A percentile compares a stretch with the other conserved stretches of the same genome.
These are phyloP conservation scores for Phrixothrix hirtus DNA, from an alignment of 2,888 invertebrate species.

Conservation along the genomic window DNA sequence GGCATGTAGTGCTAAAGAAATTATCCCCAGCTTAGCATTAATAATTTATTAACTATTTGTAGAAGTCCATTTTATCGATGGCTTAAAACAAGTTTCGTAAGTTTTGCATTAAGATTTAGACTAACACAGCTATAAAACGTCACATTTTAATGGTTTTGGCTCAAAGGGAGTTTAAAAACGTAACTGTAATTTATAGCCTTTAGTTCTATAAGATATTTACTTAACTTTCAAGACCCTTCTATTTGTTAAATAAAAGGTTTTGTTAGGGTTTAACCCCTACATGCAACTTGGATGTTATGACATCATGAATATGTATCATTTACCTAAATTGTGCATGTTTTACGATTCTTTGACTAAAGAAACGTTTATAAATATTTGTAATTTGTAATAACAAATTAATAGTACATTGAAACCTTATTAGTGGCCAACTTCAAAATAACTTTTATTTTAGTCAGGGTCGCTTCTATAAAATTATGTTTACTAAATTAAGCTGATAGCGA, in stretches of 20 bases:
- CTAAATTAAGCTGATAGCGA: too few species aligned
- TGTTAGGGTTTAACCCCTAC: constrained; percentile 20
- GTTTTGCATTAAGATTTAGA: neutral
- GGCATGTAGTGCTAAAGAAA: neutral
- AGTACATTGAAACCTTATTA: too few species aligned
- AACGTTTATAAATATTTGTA: too few species aligned
- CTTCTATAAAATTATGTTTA: too few species aligned
- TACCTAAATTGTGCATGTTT: neutral
- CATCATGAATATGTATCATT: constrained; percentile 21
- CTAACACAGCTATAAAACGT: neutral
- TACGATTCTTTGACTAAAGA: too few species aligned
- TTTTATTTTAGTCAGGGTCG: too few species aligned
- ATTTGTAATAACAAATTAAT: too few species aligned
- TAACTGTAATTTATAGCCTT: constrained; percentile 17
- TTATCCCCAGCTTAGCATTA: too few species aligned
- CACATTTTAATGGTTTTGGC: neutral
- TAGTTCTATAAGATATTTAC: constrained; percentile 19
- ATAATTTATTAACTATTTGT: too few species aligned
- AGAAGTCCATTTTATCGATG: too few species aligned
- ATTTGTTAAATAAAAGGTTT: constrained; percentile 25
- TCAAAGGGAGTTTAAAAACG: constrained; percentile 3
- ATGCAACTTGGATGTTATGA: constrained; percentile 18
- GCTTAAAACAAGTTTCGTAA: too few species aligned
- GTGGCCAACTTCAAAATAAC: too few species aligned
- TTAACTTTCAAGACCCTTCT: constrained; percentile 24